Base-by-base conservation (phyloP, 2,888 invertebrate genomes). In the Axea sp. region DNA sequence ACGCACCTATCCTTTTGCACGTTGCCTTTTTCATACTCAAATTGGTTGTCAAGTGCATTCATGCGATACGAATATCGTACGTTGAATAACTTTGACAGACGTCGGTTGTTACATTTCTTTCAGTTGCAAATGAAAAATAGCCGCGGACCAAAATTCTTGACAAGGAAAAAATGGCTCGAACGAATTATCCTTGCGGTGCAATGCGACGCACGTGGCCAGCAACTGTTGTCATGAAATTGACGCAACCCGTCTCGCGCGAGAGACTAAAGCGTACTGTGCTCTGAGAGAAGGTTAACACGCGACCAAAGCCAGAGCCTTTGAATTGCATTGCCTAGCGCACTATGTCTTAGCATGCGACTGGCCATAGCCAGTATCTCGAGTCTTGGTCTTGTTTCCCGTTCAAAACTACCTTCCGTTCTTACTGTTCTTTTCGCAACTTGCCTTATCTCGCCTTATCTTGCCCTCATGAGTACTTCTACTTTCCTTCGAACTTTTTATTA, bases 221-320 rank as follows among this genome's bases (percentile, higher is more conserved):
- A 69, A 77, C 55, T 15, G 49, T 19, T 26, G 33, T 47, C 3
- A 11, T 9, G 49, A 24, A 43, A 43, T 71, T 51, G 62, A 49
- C 62, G 62, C 57, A 85, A 83, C 81, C 85, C 83, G 81, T 79
- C 84, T 82, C 83, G 83, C 83, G 81, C 85, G 84, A 82, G 82
- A 81, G 84, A 83, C 85, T 82, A 81, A 78, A 82, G 81, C 84
- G 81, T 80, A 85, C 85, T 84, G 83, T 81, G 83, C 78, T 73
- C 81, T 76, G 77, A 72, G 79, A 78, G 81, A 80, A 83, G 81
- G 80, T 82, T 80, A 84, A 83, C 83, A 83, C 81, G 84, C 84
- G 82, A 80, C 78, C 82, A 75, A 69, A 69, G 73, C 73, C 76
- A 68, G 68, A 76, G 76, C 64, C 79, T 80, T 78, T 78, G 78